Evolutionary conservation across 2,797 vertebrate species (phyloP), one percentile per base, ranked within the genome.

Genomic region (Sciaenops ocellatus): DNA sequence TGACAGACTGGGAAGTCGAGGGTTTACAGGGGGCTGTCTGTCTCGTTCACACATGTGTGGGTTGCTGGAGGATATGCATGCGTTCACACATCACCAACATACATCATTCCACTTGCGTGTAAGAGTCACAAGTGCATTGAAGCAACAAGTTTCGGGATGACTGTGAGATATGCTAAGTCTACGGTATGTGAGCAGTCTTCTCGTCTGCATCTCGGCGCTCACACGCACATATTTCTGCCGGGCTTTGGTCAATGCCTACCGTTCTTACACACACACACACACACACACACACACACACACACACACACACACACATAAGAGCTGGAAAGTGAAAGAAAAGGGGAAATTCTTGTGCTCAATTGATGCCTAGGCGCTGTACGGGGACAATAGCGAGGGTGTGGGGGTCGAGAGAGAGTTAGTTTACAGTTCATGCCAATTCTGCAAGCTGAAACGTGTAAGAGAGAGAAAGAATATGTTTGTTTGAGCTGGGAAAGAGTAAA

Each of bases 341-440:
- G 83, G 88, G 88, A 88, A 89, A 85, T 90, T 91, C 83, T 90
- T 91, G 67, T 13, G 65, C 73, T 83, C 82, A 87, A 84, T 89
- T 84, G 79, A 76, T 87, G 82, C 78, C 68, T 59, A 71, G 72
- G 47, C 7, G 52, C 70, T 11, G 5, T 48, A 72, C 47, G 1
- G 62, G 69, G 72, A 92, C 87, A 90, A 90, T 84, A 79, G 85
- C 73, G 62, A 66, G 75, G 72, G 83, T 24, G 86, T 59, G 86
- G 59, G 80, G 60, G 57, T 2, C 16, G 55, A 70, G 68, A 13
- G 69, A 66, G 73, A 61, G 59, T 69, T 78, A 20, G 57, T 62
- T 85, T 86, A 71, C 79, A 68, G 1, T 20, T 28, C n/a, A 26
- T 51, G 72, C 20, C 30, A 71, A 2, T 64, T 83, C 50, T 76